A percentile compares a stretch with the other conserved stretches of the same genome.
phyloP scores from a whole-genome alignment of 2,797 vertebrate species.

The Perdix hodgsoniae region DNA sequence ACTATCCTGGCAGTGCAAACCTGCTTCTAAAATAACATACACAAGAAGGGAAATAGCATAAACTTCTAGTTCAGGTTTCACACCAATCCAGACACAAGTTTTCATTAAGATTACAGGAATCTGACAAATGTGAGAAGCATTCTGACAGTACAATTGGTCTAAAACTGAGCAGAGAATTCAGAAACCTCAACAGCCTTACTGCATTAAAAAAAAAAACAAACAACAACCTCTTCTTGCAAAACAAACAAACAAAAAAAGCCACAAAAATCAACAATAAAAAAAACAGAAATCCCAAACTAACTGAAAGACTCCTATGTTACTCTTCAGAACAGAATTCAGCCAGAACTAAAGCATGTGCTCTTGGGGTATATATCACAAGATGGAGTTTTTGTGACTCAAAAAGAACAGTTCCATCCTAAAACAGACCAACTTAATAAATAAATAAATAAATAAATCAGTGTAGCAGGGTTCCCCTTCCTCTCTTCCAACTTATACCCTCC shows the following conservation, averaged over 20 bases:
- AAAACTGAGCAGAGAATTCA: background rate
- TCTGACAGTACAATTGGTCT: background rate
- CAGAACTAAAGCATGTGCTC: background rate
- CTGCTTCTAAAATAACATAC: background rate
- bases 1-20: background rate
- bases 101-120: background rate
- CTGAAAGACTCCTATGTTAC: background rate
- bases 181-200: background rate
- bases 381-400: background rate
- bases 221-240: background rate
- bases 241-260: too few species aligned
- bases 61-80: background rate
- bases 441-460: background rate
- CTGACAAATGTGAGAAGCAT: background rate
- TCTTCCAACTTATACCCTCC: rapidly evolving
- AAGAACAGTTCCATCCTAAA: background rate
- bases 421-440: background rate
- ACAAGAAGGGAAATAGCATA: background rate
- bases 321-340: background rate
- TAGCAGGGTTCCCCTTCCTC: background rate
- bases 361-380: background rate
- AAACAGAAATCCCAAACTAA: background rate
- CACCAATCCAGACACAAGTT: background rate
- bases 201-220: background rate
- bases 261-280: background rate